Evolutionary conservation across 2,797 vertebrate species (phyloP), one percentile per base, ranked within the genome.

Genomic region (Apogon hyalosoma): DNA sequence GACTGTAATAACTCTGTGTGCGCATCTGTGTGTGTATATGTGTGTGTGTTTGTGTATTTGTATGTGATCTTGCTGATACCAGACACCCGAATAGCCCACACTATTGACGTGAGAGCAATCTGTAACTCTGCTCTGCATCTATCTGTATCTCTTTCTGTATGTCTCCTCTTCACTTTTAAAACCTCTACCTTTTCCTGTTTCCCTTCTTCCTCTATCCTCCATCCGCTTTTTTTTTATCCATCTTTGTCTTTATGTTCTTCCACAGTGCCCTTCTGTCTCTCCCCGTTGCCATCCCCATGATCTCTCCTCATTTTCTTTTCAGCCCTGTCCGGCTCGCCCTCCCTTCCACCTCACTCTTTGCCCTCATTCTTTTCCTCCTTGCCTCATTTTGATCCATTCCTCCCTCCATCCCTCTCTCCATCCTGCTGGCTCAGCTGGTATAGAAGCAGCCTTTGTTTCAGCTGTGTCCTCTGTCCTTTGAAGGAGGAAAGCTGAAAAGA

Each of bases 371-470:
- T 69, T 69, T 39, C 59, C 69, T 80, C 67, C 48, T 53, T 56
- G 56, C 63, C 63, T 84, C 69, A 13, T 77, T 84, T 82, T 75
- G 56, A 86, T 81, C 80, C 21, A 15, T 24, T 15, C 51, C 24
- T 55, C 51, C 67, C 14, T 42, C 51, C 40, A 36, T 60, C 65
- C 42, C 38, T 58, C 62, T 60, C 18, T 51, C 75, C 72, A 7
- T 75, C 87, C 81, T 89, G 86, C 88, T 89, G 83, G 70, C 87
- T 91, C 88, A 88, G 89, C 85, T 84, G 69, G 46, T 86, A 89
- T 56, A 90, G 79, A 88, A 81, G 85, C 84, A 28, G 74, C 73
- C 89, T 90, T 84, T 92, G 89, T 92, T 84, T 87, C 75, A 72
- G 76, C 64, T 6, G 51, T 69, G 77, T 75, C 87, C 86, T 85